Percentiles rank a stretch among this genome's conserved stretches.
Conservation (phyloP, 2,888 invertebrate genomes). For the Chrysolina americana region DNA sequence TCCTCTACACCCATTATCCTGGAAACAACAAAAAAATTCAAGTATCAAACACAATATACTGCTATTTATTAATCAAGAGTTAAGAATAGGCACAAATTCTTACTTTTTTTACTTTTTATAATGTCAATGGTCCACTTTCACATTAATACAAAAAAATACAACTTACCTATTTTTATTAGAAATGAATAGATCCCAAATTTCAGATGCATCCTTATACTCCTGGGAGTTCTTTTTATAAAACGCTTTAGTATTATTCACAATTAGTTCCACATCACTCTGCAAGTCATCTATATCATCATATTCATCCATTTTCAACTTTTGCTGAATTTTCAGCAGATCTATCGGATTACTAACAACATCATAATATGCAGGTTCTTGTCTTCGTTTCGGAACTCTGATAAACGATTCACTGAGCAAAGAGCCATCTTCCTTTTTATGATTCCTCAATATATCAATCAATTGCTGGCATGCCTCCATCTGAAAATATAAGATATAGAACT, state of each 20-base stretch:
- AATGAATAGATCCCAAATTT: constrained; percentile 88
- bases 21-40: constrained; percentile 40
- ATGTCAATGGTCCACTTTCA: neutral
- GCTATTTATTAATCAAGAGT: too few relatives aligned
- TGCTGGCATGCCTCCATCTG: constrained; percentile 91
- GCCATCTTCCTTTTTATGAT: constrained; percentile 94
- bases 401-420: constrained; percentile 92
- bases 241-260: constrained; percentile 94
- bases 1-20: constrained; percentile 66
- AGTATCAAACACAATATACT: neutral
- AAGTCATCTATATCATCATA: constrained; percentile 95
- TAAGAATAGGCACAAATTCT: too few relatives aligned
- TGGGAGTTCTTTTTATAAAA: constrained; percentile 91
- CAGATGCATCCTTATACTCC: constrained; percentile 92
- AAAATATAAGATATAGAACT: constrained; percentile 53
- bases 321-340: constrained; percentile 94
- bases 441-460: constrained; percentile 91
- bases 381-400: constrained; percentile 93
- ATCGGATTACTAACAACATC: constrained; percentile 96
- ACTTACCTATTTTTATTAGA: constrained; percentile 72
- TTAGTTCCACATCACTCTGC: constrained; percentile 89
- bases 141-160: neutral
- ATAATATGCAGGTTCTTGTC: constrained; percentile 92
- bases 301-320: constrained; percentile 96
- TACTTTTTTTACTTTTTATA: too few relatives aligned